Evolutionary conservation across 2,888 invertebrate species (phyloP), one percentile per base, ranked within the genome.

Genomic region (Heteropelma amictum): DNA sequence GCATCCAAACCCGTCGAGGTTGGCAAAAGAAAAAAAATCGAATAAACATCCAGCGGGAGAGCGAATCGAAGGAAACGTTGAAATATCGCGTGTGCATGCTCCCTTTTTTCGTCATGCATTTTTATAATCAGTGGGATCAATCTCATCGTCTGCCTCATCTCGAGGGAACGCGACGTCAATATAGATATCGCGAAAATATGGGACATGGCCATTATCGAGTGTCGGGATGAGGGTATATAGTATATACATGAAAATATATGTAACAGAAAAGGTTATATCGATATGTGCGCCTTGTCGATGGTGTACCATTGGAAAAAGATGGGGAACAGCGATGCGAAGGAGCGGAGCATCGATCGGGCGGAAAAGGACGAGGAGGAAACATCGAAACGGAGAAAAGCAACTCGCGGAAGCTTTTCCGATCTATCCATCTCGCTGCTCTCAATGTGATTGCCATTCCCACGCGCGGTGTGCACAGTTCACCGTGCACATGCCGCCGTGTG

Each of bases 371-470:
- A 54, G 56, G 35, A 26, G 28, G 60, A 53, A 63, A 17, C 26
- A 45, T 47, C 63, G 35, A 51, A 63, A 26, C 45, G 17, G 19
- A 26, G 28, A 14, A 23, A 14, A 26, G 35, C 53, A 38, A 45
- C 65, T 65, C 51, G n/a, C 47, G 51, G 40, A 40, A 58, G 28
- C 38, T 58, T 30, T 28, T 17, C 30, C 63, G 63, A 67, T 72
- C 80, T 81, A 82, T 72, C 80, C 80, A 82, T 86, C 83, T 81
- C 81, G 82, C 81, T 77, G 80, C 83, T 84, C 81, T 85, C 82
- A 77, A 81, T 80, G 83, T 84, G 83, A 86, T 86, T 86, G 85
- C 83, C 80, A 69, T 78, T 78, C 67, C n/a, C n/a, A n/a, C n/a
- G n/a, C n/a, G n/a, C n/a, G n/a, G n/a, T n/a, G n/a, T n/a, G n/a